Base-by-base conservation (phyloP, 2,888 invertebrate genomes). In the Tipula unca region DNA sequence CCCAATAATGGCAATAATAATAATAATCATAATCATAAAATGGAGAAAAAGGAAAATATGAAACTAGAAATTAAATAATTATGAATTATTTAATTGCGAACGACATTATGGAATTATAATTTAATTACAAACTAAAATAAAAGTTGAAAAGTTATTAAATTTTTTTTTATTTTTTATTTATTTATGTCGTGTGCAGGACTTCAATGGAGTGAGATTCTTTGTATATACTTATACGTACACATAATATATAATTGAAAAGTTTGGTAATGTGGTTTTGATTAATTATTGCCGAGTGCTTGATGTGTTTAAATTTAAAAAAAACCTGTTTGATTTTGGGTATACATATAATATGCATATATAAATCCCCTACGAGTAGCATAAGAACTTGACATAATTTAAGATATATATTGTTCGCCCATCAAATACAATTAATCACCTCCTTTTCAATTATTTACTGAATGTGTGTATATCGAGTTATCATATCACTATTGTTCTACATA, bases 21-120 rank as follows among this genome's bases (percentile, higher is more conserved):
- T 69, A 20, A 69, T 25, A 69, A 69, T 69, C 20, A 69, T 69
- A 54, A 54, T 54, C n/a, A 17, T 25, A 25, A 69, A 69, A 25
- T 69, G 25, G 69, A 54, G 48, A 54, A 17, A n/a, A 17, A 17
- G 17, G 17, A 54, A 54, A 54, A 54, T 54, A 54, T n/a, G 48
- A 69, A 25, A 69, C 69, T 69, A 69, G 69, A 69, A 69, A 69
- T 69, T 69, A 69, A 69, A 69, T 69, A 69, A 69, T 69, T 69
- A 69, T 69, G 69, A 69, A 69, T 25, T 10, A 69, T 25, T 69
- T 25, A 69, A 69, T 69, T 69, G 25, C 25, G 69, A 69, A 69
- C 25, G 25, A 69, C 25, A 25, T 69, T 25, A 69, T 69, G 69
- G 25, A 69, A 69, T 69, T 69, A 69, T 20, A 69, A 69, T 69